phyloP scores from a whole-genome alignment of 2,797 vertebrate species.

The Mus spretus region DNA sequence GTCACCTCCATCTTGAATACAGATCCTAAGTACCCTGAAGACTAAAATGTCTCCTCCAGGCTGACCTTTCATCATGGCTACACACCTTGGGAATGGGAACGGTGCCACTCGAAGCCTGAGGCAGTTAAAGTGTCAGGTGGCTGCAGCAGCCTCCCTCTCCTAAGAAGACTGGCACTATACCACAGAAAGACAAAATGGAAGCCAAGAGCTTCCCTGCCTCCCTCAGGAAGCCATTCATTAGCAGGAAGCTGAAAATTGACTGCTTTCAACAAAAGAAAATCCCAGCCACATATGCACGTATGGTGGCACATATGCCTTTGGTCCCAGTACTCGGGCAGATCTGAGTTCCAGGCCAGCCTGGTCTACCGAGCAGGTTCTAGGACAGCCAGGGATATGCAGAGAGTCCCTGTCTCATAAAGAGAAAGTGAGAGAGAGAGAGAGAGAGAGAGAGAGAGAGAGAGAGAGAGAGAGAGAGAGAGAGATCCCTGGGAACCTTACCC shows the following conservation, averaged over 20 bases:
- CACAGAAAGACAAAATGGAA: rapidly evolving
- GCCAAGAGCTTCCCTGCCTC: too few relatives aligned
- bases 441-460: too few relatives aligned
- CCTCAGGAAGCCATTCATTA: neutral
- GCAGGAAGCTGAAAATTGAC: neutral
- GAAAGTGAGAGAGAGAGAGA: too few relatives aligned
- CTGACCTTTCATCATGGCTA: neutral
- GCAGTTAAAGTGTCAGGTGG: too few relatives aligned
- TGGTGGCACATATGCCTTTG: neutral
- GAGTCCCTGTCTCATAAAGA: neutral
- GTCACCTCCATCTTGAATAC: neutral
- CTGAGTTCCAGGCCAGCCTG: neutral
- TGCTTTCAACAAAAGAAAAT: neutral
- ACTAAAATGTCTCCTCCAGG: neutral
- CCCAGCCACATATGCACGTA: too few relatives aligned
- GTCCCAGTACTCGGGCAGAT: neutral
- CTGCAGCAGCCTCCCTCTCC: rapidly evolving
- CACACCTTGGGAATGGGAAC: too few relatives aligned
- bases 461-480: neutral
- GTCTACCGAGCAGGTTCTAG: neutral
- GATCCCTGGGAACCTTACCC: neutral
- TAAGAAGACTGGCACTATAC: rapidly evolving
- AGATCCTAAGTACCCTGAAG: too few relatives aligned
- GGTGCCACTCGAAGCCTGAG: too few relatives aligned
- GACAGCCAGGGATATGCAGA: neutral